Evolutionary conservation across 2,113 vertebrate species (phyloP).

Genomic region (Cettia cetti): DNA sequence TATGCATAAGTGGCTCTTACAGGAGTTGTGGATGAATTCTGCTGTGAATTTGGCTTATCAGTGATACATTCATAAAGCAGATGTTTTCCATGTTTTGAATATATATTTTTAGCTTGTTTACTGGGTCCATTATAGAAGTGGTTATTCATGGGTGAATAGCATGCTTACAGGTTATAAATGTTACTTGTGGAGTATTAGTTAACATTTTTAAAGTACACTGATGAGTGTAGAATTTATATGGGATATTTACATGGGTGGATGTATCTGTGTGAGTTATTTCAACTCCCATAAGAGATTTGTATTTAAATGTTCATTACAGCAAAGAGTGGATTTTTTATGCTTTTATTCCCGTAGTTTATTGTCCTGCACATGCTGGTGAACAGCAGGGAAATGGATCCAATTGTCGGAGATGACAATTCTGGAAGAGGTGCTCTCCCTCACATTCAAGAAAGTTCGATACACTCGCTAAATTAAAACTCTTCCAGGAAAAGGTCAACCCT

Average conservation of each 20-base stretch:
- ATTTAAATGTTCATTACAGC: not conserved
- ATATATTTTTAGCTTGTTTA: constrained; percentile 28
- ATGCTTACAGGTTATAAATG: not conserved
- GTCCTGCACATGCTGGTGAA: not conserved
- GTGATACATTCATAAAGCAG: not conserved
- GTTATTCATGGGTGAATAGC: not conserved
- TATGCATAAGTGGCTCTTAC: not conserved
- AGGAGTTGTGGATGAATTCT: not conserved
- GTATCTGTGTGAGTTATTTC: not conserved
- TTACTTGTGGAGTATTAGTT: not conserved
- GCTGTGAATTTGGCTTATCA: not conserved
- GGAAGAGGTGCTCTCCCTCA: not conserved
- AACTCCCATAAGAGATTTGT: not conserved
- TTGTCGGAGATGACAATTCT: not conserved
- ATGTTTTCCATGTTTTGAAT: not conserved
- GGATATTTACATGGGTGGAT: not conserved
- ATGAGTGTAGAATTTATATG: not conserved
- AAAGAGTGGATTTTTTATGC: not conserved
- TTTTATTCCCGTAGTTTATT: not conserved
- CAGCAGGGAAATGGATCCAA: not conserved
- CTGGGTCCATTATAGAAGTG: not conserved
- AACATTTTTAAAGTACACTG: not conserved
- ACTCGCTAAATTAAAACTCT: not conserved
- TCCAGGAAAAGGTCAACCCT: not conserved
- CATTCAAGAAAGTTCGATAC: not conserved